Conservation (phyloP, 1,140 invertebrate genomes). For the Micrasema longulum region DNA sequence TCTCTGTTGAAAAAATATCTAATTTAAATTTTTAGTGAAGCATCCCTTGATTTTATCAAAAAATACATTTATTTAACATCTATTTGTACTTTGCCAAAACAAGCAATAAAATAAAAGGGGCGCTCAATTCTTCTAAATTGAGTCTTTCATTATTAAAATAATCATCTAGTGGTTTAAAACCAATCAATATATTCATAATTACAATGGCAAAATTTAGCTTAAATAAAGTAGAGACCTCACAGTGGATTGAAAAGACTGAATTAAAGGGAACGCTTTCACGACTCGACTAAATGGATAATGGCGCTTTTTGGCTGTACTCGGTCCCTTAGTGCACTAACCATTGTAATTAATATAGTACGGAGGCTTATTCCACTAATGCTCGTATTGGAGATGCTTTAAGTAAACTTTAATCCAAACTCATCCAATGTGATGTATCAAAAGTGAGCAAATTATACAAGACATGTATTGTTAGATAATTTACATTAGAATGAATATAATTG, state of each 20-base stretch:
- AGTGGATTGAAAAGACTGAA: constrained; percentile 7
- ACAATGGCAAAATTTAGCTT: too few species aligned
- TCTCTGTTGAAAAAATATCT: too few species aligned
- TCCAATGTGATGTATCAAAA: constrained; percentile 8
- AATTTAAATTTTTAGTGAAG: too few species aligned
- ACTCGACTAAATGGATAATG: not conserved
- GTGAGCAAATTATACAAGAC: constrained; percentile 4
- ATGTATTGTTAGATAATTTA: not conserved
- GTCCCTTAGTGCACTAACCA: not conserved
- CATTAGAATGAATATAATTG: too few species aligned
- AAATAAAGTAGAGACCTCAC: not conserved
- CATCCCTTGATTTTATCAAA: too few species aligned
- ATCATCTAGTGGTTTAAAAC: too few species aligned
- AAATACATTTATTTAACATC: too few species aligned
- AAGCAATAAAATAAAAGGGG: too few species aligned
- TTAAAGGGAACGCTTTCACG: not conserved
- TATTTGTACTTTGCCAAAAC: too few species aligned
- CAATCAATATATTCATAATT: too few species aligned
- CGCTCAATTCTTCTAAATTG: too few species aligned
- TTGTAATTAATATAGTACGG: not conserved
- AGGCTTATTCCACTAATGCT: constrained; percentile 16
- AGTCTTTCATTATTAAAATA: too few species aligned
- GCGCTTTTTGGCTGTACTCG: not conserved
- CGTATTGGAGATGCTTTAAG: constrained; percentile 13
- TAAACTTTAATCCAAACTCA: constrained; percentile 8